A percentile compares a stretch with the other conserved stretches of the same genome.
Conservation (phyloP, 2,888 invertebrate species). For the Lasioglossum oenotherae region DNA sequence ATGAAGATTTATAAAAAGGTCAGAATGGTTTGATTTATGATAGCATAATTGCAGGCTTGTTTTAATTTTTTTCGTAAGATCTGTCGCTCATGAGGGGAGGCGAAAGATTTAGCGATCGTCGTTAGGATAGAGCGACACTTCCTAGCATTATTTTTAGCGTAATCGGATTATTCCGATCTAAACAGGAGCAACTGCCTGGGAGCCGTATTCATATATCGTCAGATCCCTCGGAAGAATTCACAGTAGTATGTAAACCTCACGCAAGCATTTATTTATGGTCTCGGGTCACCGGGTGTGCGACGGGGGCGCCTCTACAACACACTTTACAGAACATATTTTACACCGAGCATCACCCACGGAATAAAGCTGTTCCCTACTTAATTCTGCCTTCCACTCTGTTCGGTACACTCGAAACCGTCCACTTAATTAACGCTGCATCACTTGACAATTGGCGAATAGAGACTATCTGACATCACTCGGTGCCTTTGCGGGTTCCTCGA, state of each 20-base stretch:
- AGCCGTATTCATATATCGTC: slow-evolving; percentile 35
- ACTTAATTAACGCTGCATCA: slow-evolving; percentile 47
- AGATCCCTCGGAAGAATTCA: slow-evolving; percentile 60
- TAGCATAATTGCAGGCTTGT: not conserved
- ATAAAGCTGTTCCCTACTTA: slow-evolving; percentile 78
- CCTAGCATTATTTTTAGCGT: not conserved
- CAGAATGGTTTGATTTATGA: not conserved
- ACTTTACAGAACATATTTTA: slow-evolving; percentile 75
- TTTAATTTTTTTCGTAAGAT: not conserved
- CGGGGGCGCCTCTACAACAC: slow-evolving; percentile 79
- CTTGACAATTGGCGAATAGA: slow-evolving; percentile 44
- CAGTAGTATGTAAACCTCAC: slow-evolving; percentile 74
- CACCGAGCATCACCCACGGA: slow-evolving; percentile 78
- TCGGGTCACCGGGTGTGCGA: slow-evolving; percentile 81
- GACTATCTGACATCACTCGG: slow-evolving; percentile 49
- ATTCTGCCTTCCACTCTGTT: slow-evolving; percentile 70
- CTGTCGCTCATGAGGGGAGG: not conserved
- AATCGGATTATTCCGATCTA: slow-evolving; percentile 3
- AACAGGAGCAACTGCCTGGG: slow-evolving; percentile 25
- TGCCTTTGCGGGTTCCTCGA: slow-evolving; percentile 3
- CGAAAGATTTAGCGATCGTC: not conserved
- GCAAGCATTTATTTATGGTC: slow-evolving; percentile 83
- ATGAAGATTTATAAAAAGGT: not conserved
- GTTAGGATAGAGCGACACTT: not conserved
- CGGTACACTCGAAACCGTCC: slow-evolving; percentile 35